These are phyloP conservation scores for Hippocampus guttulatus DNA, from an alignment of 2,113 vertebrate genomes.

Conservation along the genomic window DNA sequence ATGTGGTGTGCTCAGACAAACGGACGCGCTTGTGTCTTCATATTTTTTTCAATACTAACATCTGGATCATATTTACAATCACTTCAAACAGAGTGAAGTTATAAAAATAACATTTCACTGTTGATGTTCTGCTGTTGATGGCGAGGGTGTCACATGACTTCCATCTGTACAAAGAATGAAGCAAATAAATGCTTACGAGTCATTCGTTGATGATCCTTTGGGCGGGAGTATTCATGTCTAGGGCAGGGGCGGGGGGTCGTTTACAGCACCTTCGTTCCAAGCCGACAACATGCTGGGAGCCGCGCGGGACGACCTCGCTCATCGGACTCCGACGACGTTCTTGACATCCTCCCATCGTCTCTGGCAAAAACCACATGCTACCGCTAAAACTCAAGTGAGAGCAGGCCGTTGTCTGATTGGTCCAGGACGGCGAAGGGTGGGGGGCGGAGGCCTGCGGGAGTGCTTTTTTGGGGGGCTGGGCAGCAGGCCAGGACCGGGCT, in stretches of 20 bases:
- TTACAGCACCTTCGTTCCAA: background rate
- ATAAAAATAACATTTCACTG: conserved; percentile 55
- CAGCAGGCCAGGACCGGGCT: background rate
- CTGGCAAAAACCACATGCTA: conserved; percentile 21
- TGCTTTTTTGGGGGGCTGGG: background rate
- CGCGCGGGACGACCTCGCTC: background rate
- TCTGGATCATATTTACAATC: conserved; percentile 36
- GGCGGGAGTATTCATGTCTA: background rate
- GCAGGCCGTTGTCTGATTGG: conserved; percentile 16
- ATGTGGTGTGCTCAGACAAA: background rate
- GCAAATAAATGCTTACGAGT: background rate
- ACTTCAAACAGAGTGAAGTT: conserved; percentile 35
- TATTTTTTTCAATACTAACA: conserved; percentile 7
- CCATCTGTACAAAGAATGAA: background rate
- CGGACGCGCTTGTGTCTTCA: background rate
- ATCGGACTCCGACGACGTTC: background rate
- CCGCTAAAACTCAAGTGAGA: conserved; percentile 23
- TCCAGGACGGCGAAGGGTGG: conserved; percentile 10
- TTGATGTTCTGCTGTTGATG: background rate
- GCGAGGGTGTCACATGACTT: background rate
- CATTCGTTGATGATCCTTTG: background rate
- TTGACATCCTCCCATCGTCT: background rate
- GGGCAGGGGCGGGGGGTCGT: background rate
- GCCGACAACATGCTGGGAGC: background rate
- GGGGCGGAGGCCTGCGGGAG: background rate